A percentile compares a stretch with the other conserved stretches of the same genome.
Conservation (phyloP, 2,888 invertebrate genomes). For the Lymantria dispar region DNA sequence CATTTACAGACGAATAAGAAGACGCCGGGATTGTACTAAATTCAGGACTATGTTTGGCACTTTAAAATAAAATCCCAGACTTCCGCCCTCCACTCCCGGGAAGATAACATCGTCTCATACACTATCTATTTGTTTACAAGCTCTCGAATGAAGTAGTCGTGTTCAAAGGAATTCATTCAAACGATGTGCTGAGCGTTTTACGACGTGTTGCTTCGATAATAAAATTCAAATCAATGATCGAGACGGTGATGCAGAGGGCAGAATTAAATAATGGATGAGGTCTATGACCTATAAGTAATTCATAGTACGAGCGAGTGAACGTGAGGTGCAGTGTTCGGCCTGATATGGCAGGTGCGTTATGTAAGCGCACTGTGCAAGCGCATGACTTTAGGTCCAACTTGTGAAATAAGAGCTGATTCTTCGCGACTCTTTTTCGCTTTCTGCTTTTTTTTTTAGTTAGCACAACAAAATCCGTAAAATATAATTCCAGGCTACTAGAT, state of each 20-base stretch:
- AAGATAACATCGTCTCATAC: slow-evolving; percentile 41
- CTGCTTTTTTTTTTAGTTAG: no score
- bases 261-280: slow-evolving; percentile 71
- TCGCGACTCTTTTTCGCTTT: no score
- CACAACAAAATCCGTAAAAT: no score
- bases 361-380: slow-evolving; percentile 65
- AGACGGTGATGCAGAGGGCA: slow-evolving; percentile 43
- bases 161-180: slow-evolving; percentile 24
- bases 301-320: slow-evolving; percentile 78
- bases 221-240: slow-evolving; percentile 42
- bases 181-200: slow-evolving; percentile 18
- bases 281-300: slow-evolving; percentile 80
- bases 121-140: slow-evolving; percentile 56
- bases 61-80: slow-evolving; percentile 45
- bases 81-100: slow-evolving; percentile 42
- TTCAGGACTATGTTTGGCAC: slow-evolving; percentile 30
- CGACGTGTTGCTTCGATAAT: slow-evolving; percentile 13
- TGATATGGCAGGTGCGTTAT: slow-evolving; percentile 82
- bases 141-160: slow-evolving; percentile 30
- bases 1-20: slow-evolving; percentile 57
- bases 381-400: slow-evolving; percentile 25
- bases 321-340: slow-evolving; percentile 71
- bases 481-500: no score
- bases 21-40: slow-evolving; percentile 33
- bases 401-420: no score